A percentile compares a stretch with the other conserved stretches of the same genome.
These are phyloP conservation scores for Coleophora deauratella DNA, from an alignment of 2,888 invertebrate genomes.

Conservation along the genomic window DNA sequence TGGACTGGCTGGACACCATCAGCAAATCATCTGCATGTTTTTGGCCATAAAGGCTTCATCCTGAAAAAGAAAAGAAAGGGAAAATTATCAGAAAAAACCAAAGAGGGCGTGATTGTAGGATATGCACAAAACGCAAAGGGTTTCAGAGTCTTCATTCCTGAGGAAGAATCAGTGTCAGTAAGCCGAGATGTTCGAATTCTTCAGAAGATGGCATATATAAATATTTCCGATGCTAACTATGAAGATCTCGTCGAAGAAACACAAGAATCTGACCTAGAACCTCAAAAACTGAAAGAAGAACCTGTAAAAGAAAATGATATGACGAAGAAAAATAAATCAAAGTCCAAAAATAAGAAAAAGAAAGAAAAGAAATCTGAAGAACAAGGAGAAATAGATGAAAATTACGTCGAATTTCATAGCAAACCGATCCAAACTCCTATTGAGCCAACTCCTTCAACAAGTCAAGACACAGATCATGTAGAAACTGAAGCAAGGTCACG, in stretches of 20 bases:
- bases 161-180: slow-evolving; percentile 2
- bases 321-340: too few relatives aligned
- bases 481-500: neutral
- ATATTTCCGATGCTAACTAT: too few relatives aligned
- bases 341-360: too few relatives aligned
- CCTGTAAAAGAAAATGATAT: too few relatives aligned
- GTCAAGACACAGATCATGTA: neutral
- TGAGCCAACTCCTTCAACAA: neutral
- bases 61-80: neutral
- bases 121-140: slow-evolving; percentile 7
- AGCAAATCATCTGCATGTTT: neutral
- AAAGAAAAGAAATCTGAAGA: too few relatives aligned
- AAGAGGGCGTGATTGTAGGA: slow-evolving; percentile 6
- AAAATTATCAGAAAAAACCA: slow-evolving; percentile 2
- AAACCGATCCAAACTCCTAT: too few relatives aligned
- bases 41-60: slow-evolving; percentile 2
- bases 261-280: too few relatives aligned
- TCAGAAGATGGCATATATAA: too few relatives aligned
- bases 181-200: slow-evolving; percentile 1
- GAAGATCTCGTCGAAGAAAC: too few relatives aligned
- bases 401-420: too few relatives aligned
- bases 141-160: slow-evolving; percentile 5
- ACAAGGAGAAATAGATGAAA: too few relatives aligned
- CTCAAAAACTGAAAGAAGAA: too few relatives aligned
- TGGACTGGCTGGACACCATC: slow-evolving; percentile 1